Conservation (phyloP, 2,888 invertebrate genomes). For the Agriopis aurantiaria region DNA sequence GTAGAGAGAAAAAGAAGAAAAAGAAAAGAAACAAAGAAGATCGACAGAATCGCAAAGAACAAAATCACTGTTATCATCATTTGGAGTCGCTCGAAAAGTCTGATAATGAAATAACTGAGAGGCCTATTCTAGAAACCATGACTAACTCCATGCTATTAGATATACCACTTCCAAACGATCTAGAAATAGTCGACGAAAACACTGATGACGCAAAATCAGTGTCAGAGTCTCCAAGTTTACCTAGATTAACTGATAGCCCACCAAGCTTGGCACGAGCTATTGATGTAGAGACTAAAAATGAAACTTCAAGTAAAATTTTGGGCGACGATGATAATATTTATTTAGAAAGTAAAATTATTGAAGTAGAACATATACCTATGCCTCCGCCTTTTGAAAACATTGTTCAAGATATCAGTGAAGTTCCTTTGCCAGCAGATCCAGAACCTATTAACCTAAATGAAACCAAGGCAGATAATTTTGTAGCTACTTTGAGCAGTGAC, state of each 20-base stretch:
- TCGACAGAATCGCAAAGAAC: constrained; percentile 88
- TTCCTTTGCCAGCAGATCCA: constrained; percentile 75
- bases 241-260: constrained; percentile 89
- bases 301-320: constrained; percentile 35
- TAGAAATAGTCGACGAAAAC: constrained; percentile 62
- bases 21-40: constrained; percentile 94
- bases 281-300: constrained; percentile 55
- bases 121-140: constrained; percentile 57
- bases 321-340: constrained; percentile 58
- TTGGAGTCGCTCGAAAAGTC: constrained; percentile 80
- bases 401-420: constrained; percentile 74
- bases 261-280: constrained; percentile 65
- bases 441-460: constrained; percentile 59
- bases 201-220: constrained; percentile 68
- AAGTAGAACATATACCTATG: constrained; percentile 77
- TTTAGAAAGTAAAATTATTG: constrained; percentile 65
- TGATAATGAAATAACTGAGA: constrained; percentile 55
- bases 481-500: constrained; percentile 85
- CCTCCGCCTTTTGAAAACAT: constrained; percentile 73
- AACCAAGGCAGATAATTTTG: constrained; percentile 85
- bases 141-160: constrained; percentile 70
- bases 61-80: constrained; percentile 86
- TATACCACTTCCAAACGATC: constrained; percentile 75
- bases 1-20: constrained; percentile 94
- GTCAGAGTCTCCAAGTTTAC: constrained; percentile 87